Evolutionary conservation across 2,113 vertebrate species (phyloP).

Genomic region (Oceanites oceanicus): DNA sequence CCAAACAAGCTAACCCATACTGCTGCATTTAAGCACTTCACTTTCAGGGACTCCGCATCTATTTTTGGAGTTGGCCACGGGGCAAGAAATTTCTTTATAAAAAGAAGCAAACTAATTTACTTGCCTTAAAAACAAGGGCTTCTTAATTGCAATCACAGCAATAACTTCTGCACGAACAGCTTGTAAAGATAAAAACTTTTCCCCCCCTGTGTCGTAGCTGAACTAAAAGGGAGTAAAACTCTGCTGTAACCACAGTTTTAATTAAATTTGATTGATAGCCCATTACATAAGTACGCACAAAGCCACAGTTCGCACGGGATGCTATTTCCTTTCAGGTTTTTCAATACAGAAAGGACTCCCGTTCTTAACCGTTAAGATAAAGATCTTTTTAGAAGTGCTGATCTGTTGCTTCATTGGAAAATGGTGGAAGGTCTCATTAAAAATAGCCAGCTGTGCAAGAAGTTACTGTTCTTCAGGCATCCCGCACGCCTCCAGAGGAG

Average conservation of each 20-base stretch:
- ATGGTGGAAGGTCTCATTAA: background rate
- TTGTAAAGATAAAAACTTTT: background rate
- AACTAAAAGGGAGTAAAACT: background rate
- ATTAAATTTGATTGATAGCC: slow-evolving; percentile 34
- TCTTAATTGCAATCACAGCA: background rate
- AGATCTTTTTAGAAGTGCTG: background rate
- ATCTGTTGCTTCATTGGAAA: background rate
- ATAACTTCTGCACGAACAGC: background rate
- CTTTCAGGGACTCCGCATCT: background rate
- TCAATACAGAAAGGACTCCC: background rate
- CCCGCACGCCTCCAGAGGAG: background rate
- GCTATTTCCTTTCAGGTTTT: background rate
- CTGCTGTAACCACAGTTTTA: background rate
- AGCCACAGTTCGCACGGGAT: background rate
- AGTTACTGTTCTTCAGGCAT: background rate
- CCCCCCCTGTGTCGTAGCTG: rapidly evolving
- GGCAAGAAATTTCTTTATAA: background rate
- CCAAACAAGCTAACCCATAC: background rate
- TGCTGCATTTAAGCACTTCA: background rate
- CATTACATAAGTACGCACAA: background rate
- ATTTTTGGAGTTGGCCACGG: background rate
- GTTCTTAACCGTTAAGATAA: background rate
- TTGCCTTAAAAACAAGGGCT: background rate
- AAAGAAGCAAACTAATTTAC: background rate
- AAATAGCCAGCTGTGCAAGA: background rate